Percentiles rank a stretch among this genome's conserved stretches.
Conservation (phyloP, 2,888 invertebrate species). For the Tipula unca region DNA sequence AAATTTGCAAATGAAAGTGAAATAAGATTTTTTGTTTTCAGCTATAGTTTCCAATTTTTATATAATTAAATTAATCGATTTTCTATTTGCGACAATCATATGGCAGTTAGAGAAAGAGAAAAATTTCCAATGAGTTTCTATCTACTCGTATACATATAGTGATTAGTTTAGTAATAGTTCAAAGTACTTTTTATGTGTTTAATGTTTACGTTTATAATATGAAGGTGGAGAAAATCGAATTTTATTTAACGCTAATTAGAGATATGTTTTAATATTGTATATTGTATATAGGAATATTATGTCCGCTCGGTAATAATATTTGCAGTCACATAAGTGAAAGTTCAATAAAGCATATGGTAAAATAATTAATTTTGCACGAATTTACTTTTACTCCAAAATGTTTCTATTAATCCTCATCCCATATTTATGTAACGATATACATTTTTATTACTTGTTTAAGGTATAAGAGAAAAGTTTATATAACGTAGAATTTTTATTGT, state of each 20-base stretch:
- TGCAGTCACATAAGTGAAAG: not conserved
- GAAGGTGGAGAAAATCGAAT: not conserved
- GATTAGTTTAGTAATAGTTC: not conserved
- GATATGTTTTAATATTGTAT: not conserved
- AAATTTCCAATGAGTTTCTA: not conserved
- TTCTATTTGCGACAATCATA: not conserved
- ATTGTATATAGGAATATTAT: not conserved
- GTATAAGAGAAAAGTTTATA: too few relatives aligned
- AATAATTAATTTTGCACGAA: not conserved
- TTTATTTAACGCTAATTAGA: not conserved
- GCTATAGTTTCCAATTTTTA: not conserved
- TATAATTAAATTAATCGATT: not conserved
- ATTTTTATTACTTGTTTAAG: too few relatives aligned
- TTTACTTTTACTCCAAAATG: not conserved
- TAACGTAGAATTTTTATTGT: too few relatives aligned
- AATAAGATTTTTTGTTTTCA: not conserved
- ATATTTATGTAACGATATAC: too few relatives aligned
- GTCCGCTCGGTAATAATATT: not conserved
- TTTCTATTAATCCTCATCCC: not conserved
- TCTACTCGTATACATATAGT: not conserved
- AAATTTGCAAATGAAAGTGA: slow-evolving; percentile 4
- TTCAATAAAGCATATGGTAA: not conserved
- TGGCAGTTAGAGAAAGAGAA: not conserved
- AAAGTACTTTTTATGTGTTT: not conserved
- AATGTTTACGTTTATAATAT: not conserved